Conservation (phyloP, 2,113 vertebrate genomes). For the Tympanuchus pallidicinctus region DNA sequence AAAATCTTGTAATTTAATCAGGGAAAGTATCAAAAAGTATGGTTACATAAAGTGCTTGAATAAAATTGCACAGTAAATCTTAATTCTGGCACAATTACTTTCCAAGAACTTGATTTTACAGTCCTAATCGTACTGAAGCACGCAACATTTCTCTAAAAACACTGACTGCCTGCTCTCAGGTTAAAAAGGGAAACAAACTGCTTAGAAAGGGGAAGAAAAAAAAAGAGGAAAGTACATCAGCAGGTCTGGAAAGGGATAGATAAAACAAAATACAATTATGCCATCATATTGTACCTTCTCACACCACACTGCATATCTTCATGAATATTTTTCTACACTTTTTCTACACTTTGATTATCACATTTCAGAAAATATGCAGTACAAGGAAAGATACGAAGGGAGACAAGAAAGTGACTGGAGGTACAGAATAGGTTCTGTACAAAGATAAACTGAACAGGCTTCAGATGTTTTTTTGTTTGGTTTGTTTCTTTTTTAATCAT, state of each 20-base stretch:
- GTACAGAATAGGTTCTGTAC: rapidly evolving
- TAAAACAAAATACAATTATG: background rate
- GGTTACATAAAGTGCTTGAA: background rate
- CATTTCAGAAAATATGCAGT: background rate
- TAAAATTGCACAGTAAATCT: background rate
- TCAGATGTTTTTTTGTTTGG: background rate
- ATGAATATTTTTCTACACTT: background rate
- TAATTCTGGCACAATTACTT: constrained; percentile 20
- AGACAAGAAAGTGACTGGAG: background rate
- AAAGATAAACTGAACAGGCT: background rate
- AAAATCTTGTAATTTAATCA: constrained; percentile 3
- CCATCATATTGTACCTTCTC: background rate
- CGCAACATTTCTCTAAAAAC: background rate
- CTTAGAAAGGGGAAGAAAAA: background rate
- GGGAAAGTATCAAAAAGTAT: background rate
- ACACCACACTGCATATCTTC: background rate
- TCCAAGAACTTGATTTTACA: constrained; percentile 6
- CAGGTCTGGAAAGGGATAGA: background rate
- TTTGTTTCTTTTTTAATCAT: background rate
- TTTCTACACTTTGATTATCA: background rate
- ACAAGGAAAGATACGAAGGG: background rate
- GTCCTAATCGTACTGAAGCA: background rate
- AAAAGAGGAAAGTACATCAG: background rate
- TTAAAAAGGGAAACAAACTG: background rate
- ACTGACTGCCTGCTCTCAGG: background rate